Evolutionary conservation across 2,797 vertebrate genomes (phyloP).

Genomic region (Cirrhinus molitorella): DNA sequence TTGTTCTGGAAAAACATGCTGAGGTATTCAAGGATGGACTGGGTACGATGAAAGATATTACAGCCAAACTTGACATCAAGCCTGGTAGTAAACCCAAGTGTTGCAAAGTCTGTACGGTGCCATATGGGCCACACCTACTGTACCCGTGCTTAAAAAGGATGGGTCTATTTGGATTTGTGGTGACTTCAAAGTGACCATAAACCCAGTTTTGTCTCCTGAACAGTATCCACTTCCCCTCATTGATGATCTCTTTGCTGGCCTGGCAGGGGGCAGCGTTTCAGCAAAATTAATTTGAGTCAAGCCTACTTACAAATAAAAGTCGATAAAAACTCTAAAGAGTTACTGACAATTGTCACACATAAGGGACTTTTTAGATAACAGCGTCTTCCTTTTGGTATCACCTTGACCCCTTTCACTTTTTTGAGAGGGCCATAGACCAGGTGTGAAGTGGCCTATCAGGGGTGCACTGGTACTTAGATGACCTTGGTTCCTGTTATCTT

Average conservation of each 20-base stretch:
- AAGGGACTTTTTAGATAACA: background rate
- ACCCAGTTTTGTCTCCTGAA: background rate
- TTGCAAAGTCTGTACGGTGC: background rate
- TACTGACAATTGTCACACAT: background rate
- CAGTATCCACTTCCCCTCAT: background rate
- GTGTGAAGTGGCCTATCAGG: background rate
- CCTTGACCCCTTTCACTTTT: background rate
- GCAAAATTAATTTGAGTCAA: background rate
- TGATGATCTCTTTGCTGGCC: constrained; percentile 3
- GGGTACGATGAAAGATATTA: background rate
- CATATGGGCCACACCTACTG: background rate
- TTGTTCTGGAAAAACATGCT: background rate
- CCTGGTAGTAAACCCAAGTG: background rate
- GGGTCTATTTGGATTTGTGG: too few species aligned
- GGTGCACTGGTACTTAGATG: background rate
- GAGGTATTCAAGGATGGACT: background rate
- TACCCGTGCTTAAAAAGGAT: too few species aligned
- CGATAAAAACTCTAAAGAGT: background rate
- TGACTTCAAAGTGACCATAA: too few species aligned
- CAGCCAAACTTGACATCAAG: background rate
- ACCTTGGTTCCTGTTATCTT: too few species aligned
- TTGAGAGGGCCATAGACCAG: constrained; percentile 1
- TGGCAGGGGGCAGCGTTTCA: background rate
- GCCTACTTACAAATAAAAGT: too few species aligned
- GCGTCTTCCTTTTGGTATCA: background rate